These are phyloP conservation scores for Erinaceus europaeus DNA, from an alignment of 2,113 vertebrate species.

Conservation along the genomic window DNA sequence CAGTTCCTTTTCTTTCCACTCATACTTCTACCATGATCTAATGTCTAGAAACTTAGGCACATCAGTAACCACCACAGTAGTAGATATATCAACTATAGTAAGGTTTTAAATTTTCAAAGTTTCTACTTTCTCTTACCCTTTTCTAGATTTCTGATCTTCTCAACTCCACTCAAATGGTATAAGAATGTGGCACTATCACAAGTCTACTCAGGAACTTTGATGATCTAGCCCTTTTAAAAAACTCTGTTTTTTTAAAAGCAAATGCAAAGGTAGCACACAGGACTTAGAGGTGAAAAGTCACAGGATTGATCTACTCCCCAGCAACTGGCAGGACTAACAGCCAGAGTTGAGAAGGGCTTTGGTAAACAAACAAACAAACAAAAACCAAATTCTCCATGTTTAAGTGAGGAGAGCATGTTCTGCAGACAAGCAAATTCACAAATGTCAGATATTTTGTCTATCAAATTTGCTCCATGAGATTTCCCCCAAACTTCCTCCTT, in stretches of 20 bases:
- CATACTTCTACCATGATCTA: not conserved
- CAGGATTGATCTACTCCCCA: too few species aligned
- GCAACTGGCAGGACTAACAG: too few species aligned
- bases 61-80: not conserved
- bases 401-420: not conserved
- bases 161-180: not conserved
- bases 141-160: not conserved
- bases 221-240: not conserved
- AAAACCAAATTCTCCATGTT: too few species aligned
- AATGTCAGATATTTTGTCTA: not conserved
- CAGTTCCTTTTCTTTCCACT: not conserved
- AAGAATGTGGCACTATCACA: not conserved
- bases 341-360: too few species aligned
- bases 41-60: not conserved
- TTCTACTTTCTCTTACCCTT: not conserved
- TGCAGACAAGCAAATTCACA: not conserved
- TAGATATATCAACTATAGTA: not conserved
- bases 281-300: too few species aligned
- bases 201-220: too few species aligned
- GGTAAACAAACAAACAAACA: too few species aligned
- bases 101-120: not conserved
- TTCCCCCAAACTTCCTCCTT: constrained; percentile 16
- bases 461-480: not conserved
- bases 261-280: too few species aligned
- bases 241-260: too few species aligned